Base-by-base conservation (phyloP, 2,888 invertebrate species). In the Agrilus mali region DNA sequence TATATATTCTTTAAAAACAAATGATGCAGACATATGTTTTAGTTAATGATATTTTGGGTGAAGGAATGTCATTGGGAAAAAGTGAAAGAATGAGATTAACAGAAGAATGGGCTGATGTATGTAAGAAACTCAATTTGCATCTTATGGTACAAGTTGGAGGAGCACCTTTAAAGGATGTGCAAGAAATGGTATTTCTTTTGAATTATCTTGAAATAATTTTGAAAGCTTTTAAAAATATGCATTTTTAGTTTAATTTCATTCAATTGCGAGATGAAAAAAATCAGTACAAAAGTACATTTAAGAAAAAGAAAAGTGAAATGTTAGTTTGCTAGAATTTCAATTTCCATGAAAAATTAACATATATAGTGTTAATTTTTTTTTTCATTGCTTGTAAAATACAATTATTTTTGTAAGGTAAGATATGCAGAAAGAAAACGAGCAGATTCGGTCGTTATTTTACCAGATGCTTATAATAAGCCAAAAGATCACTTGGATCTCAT, bases 391-490 rank as follows among this genome's bases (percentile, higher is more conserved):
- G 12, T 38, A 36, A 22, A 22, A 2, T 17, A 2, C 17, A 37
- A 15, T 37, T 13, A 34, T 40, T 33, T 36, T 14, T 50, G 50
- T 44, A 58, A 81, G 81, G 79, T 82, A 1, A 64, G 66, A 40
- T 82, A 82, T 59, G 78, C 80, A 10, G 77, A 77, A 53, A 62
- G 66, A 35, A 64, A 71, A 1, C 74, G 75, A 14, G 83, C 69
- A 0, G 72, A 78, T 56, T 80, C 81, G 0, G 64, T 86, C 1
- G 70, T 85, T 1, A 77, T 81, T 3, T 64, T 86, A 7, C 83
- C 85, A 0, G 84, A 84, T 55, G 59, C 85, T n/a, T 85, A 82
- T 60, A 81, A 80, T 62, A 80, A 76, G 54, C 84, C 84, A 1
- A 63, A 63, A 4, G 69, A 65, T 3, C 70, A 75, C 0, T 62